Base-by-base conservation (phyloP, 2,797 vertebrate species). In the Sternarchorhynchus goeldii region DNA sequence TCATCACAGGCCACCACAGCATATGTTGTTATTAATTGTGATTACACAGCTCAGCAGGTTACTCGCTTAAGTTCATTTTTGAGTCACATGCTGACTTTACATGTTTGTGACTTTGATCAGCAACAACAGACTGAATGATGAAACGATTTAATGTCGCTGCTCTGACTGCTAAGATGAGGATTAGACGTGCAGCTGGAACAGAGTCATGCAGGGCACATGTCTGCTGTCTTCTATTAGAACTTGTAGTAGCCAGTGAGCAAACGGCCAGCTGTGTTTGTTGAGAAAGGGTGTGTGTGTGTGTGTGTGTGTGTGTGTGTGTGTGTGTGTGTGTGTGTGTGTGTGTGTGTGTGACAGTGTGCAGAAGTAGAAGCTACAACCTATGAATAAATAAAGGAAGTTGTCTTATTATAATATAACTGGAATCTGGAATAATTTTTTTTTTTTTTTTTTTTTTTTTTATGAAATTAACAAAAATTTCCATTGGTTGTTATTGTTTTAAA, bases 61-160 rank as follows among this genome's bases (percentile, higher is more conserved):
- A 17, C 32, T 36, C 39, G 21, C 21, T 25, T 17, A 18, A 50
- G 45, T 2, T 53, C 57, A 36, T 39, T 76, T 67, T 36, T 76
- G 56, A 21, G 8, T 56, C 4, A 45, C 25, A 58, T 68, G 65
- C 73, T 69, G 21, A 68, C 31, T 34, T n/a, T 3, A 29, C 68
- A 57, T n/a, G 53, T n/a, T 34, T 70, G 50, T 1, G 1, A 70
- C 25, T 55, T 69, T 69, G 67, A 50, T 69, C 67, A 69, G 45
- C 25, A 32, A n/a, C 45, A 69, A 21, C 34, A 57, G 68, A 55
- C 56, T 34, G 25, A 50, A 69, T 21, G 21, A 55, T 53, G 29
- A 55, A 53, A 55, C 31, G 31, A 58, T 34, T 32, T 69, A 18
- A 55, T 32, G 16, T 16, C 39, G 66, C 29, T n/a, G 50, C 31